Percentiles rank a stretch among this genome's conserved stretches.
Conservation (phyloP, 2,888 invertebrate genomes). For the Drosophila kambysellisi region DNA sequence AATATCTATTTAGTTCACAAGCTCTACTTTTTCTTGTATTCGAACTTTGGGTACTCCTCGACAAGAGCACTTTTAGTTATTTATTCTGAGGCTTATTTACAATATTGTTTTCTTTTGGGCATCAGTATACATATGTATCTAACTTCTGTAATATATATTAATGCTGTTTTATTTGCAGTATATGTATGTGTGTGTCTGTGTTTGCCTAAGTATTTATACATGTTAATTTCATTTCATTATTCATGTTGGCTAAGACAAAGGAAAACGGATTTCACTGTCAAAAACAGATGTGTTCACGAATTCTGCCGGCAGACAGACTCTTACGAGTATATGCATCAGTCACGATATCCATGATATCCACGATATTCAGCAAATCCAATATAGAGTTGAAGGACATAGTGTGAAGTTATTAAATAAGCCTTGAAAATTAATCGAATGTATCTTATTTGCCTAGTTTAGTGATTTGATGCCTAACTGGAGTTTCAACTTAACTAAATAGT, state of each 20-base stretch:
- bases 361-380: not conserved
- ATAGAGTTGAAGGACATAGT: not conserved
- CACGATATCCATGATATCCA: not conserved
- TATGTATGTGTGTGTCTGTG: no score
- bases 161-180: not conserved
- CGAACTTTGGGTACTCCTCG: not conserved
- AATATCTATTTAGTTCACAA: not conserved
- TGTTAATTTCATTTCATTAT: not conserved
- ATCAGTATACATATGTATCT: not conserved
- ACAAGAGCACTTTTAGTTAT: not conserved
- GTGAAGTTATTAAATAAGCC: not conserved
- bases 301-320: not conserved
- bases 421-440: not conserved
- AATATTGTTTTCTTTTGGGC: not conserved
- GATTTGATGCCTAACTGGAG: not conserved
- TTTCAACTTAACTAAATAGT: not conserved
- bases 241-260: not conserved
- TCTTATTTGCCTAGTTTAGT: not conserved
- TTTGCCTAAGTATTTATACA: not conserved
- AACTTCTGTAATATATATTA: not conserved
- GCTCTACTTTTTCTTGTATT: not conserved
- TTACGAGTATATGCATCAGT: not conserved
- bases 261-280: not conserved
- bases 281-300: not conserved
- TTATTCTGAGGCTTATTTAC: not conserved